phyloP scores from a whole-genome alignment of 2,888 invertebrate species.

The Eupithecia insigniata region DNA sequence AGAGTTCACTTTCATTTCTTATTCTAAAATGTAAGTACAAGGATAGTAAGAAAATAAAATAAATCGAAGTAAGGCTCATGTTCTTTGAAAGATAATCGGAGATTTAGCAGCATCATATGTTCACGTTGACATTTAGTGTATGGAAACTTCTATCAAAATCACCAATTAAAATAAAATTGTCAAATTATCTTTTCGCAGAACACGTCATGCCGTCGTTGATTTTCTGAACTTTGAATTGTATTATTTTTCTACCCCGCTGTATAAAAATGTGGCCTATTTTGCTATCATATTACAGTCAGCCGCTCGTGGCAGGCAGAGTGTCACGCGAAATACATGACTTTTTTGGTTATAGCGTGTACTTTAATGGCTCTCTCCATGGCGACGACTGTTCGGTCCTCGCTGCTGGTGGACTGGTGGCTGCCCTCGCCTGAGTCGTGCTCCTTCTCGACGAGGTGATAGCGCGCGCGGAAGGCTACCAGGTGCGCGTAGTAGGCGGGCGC shows the following conservation, averaged over 20 bases:
- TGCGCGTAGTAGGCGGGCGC: conserved; percentile 99
- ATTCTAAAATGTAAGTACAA: conserved; percentile 17
- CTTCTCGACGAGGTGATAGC: conserved; percentile 99
- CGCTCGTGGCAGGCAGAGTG: conserved; percentile 15
- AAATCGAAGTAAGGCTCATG: background rate
- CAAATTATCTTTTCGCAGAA: background rate
- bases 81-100: background rate
- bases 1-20: conserved; percentile 31
- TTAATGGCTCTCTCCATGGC: conserved; percentile 99
- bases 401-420: conserved; percentile 98
- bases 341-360: conserved; percentile 99
- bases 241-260: conserved; percentile 7
- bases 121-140: background rate
- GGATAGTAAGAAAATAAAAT: conserved; percentile 22
- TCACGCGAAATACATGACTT: conserved; percentile 99
- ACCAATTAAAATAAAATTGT: background rate
- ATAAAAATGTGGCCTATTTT: conserved; percentile 23
- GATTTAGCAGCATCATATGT: background rate
- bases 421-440: conserved; percentile 99
- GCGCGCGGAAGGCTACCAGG: conserved; percentile 98
- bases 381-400: conserved; percentile 97
- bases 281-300: conserved; percentile 7
- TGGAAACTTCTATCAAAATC: background rate
- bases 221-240: background rate
- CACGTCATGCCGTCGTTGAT: background rate